Evolutionary conservation across 2,113 vertebrate genomes (phyloP).

Genomic region (Hypocryptadius cinnamomeus): DNA sequence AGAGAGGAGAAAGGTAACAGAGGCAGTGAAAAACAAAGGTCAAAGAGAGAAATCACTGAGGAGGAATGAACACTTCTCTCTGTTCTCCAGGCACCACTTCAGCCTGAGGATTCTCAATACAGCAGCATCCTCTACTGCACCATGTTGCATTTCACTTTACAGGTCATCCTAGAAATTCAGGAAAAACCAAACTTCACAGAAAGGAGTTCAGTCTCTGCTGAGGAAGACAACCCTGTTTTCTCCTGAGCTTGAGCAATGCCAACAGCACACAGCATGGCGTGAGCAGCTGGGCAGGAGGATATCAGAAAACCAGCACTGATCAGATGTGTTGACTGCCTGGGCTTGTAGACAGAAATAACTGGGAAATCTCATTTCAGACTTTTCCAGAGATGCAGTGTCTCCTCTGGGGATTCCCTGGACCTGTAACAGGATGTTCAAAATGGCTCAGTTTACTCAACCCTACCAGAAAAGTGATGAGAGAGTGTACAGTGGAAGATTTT

Average conservation of each 20-base stretch:
- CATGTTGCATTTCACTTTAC: not conserved
- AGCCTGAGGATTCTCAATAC: not conserved
- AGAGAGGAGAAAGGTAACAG: not conserved
- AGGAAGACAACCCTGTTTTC: not conserved
- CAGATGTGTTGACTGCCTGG: not conserved
- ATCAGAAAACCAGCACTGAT: not conserved
- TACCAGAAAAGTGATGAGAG: not conserved
- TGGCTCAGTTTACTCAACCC: not conserved
- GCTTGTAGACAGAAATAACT: not conserved
- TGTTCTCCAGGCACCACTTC: not conserved
- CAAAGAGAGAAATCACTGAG: not conserved
- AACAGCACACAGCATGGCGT: not conserved
- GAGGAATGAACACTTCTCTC: not conserved
- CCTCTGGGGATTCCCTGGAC: not conserved
- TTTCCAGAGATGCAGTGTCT: not conserved
- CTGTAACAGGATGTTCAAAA: not conserved
- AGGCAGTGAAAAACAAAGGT: constrained; percentile 4
- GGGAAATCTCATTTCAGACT: not conserved
- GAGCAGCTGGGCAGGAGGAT: not conserved
- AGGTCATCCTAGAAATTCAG: not conserved
- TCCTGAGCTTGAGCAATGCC: not conserved
- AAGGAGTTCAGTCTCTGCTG: not conserved
- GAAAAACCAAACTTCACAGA: not conserved
- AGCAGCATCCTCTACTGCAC: not conserved
- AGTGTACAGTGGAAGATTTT: not conserved